Conservation (phyloP, 2,113 vertebrate genomes). For the Microcebus jonahi region DNA sequence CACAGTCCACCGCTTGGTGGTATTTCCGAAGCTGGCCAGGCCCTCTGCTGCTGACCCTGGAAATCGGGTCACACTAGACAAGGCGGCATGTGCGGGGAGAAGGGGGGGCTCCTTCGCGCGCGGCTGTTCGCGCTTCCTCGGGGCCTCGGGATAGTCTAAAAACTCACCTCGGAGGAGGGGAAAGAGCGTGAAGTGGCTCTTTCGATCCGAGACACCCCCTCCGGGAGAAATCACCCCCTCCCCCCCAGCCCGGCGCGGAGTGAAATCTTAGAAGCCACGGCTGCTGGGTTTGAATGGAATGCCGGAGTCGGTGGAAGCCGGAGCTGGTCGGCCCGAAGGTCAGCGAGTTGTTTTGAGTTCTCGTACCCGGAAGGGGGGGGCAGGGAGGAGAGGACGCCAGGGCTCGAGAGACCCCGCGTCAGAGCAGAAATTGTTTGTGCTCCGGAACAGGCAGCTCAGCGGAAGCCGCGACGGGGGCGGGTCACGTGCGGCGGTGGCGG, state of each 20-base stretch:
- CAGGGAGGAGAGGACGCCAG: constrained; percentile 71
- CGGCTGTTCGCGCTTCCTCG: constrained; percentile 21
- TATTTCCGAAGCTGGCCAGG: constrained; percentile 57
- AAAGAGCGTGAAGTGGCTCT: constrained; percentile 66
- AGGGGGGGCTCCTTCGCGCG: not conserved
- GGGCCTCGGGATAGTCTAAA: constrained; percentile 55
- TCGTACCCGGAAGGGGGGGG: constrained; percentile 59
- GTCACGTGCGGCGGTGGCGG: constrained; percentile 78
- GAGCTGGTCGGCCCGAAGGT: constrained; percentile 74
- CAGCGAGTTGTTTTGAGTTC: constrained; percentile 77
- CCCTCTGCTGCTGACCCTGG: constrained; percentile 69
- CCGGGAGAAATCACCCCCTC: constrained; percentile 64
- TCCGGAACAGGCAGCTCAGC: constrained; percentile 74
- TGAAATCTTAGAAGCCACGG: constrained; percentile 75
- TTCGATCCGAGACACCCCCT: constrained; percentile 74
- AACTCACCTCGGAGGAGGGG: constrained; percentile 66
- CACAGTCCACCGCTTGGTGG: not conserved
- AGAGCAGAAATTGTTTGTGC: constrained; percentile 79
- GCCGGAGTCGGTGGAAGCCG: constrained; percentile 74
- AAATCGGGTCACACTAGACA: constrained; percentile 63
- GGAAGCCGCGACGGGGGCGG: constrained; percentile 72
- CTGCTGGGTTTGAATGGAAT: constrained; percentile 69
- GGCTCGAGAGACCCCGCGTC: constrained; percentile 76
- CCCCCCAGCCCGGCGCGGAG: constrained; percentile 65
- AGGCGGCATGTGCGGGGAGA: not conserved